Evolutionary conservation across 2,113 vertebrate genomes (phyloP).

Genomic region (Mystacornis crossleyi): DNA sequence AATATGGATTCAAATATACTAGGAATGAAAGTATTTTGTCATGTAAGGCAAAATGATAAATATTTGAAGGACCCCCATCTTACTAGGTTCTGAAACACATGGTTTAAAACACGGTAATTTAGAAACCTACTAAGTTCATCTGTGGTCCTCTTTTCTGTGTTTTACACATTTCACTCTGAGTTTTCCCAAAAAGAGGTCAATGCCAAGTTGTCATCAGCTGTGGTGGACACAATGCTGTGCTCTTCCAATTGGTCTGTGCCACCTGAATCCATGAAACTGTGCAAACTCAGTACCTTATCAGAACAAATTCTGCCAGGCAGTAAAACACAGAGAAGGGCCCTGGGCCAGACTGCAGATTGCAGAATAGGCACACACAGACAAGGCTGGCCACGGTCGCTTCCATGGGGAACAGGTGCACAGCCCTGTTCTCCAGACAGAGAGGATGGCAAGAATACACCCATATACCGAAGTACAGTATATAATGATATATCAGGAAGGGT

Average conservation of each 20-base stretch:
- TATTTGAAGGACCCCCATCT: rapidly evolving
- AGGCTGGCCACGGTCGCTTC: background rate
- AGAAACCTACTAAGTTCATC: background rate
- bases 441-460: background rate
- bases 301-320: background rate
- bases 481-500: background rate
- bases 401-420: rapidly evolving
- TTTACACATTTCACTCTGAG: background rate
- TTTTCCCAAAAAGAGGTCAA: background rate
- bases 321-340: background rate
- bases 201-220: background rate
- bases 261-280: background rate
- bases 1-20: background rate
- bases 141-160: background rate
- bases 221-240: background rate
- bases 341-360: background rate
- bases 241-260: background rate
- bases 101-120: background rate
- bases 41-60: background rate
- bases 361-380: background rate
- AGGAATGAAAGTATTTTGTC: background rate
- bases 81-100: background rate
- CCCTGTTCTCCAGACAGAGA: background rate
- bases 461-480: background rate
- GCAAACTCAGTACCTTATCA: background rate